These are phyloP conservation scores for Rhabdornis inornatus DNA, from an alignment of 2,113 vertebrate species.

Conservation along the genomic window DNA sequence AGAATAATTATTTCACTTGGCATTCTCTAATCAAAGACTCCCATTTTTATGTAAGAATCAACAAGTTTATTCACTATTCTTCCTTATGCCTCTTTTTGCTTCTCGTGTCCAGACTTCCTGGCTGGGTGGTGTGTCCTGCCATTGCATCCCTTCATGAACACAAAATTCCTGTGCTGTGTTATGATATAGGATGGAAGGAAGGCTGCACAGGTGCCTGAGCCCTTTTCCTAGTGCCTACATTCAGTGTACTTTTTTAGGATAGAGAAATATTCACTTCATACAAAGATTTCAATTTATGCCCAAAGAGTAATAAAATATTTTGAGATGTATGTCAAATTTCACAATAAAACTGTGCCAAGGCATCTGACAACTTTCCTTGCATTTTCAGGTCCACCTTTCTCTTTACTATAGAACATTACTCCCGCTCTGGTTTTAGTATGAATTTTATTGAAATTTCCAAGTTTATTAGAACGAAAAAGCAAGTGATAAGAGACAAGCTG, in stretches of 20 bases:
- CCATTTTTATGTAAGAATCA: background rate
- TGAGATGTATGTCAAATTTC: background rate
- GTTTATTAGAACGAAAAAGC: background rate
- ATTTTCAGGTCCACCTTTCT: background rate
- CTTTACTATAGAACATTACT: background rate
- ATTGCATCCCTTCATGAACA: background rate
- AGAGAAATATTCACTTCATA: background rate
- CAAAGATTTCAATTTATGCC: background rate
- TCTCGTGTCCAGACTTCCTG: background rate
- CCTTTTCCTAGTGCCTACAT: background rate
- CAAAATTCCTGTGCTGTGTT: background rate
- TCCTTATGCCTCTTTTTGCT: background rate
- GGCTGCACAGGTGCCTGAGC: background rate
- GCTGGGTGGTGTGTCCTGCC: background rate
- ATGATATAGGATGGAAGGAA: background rate
- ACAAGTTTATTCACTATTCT: background rate
- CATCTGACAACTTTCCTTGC: background rate
- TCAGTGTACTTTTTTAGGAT: background rate
- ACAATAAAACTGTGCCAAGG: background rate
- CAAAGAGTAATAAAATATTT: background rate
- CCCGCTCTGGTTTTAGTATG: background rate
- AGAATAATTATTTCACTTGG: background rate
- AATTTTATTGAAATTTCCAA: background rate
- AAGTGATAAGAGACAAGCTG: background rate
- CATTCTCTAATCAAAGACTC: background rate